Percentiles rank a stretch among this genome's conserved stretches.
Conservation (phyloP, 2,113 vertebrate genomes). For the Leiothrix lutea region DNA sequence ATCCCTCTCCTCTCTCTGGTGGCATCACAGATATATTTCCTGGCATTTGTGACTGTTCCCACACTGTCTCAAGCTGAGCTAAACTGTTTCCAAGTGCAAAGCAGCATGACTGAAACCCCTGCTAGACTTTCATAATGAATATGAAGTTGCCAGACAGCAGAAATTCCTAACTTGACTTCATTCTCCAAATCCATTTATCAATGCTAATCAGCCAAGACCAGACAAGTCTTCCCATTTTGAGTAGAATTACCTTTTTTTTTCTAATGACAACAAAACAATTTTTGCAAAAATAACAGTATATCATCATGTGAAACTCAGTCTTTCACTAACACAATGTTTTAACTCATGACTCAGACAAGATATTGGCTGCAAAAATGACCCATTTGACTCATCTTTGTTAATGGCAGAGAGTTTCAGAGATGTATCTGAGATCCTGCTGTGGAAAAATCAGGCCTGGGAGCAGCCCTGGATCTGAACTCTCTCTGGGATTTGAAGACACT, state of each 20-base stretch:
- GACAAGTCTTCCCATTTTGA: not conserved
- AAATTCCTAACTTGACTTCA: not conserved
- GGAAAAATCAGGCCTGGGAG: not conserved
- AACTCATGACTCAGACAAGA: not conserved
- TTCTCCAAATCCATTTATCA: not conserved
- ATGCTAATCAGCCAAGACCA: not conserved
- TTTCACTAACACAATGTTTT: not conserved
- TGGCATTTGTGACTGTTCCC: not conserved
- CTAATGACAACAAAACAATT: not conserved
- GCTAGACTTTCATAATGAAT: not conserved
- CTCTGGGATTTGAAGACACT: not conserved
- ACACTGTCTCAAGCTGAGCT: not conserved
- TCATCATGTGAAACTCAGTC: not conserved
- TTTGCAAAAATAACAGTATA: not conserved
- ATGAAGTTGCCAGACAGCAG: not conserved
- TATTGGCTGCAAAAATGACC: not conserved
- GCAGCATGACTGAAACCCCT: not conserved
- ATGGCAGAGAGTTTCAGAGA: not conserved
- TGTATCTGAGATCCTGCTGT: not conserved
- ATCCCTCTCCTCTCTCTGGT: not conserved
- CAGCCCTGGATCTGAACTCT: not conserved
- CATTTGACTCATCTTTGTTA: not conserved
- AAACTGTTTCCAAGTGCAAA: constrained; percentile 15
- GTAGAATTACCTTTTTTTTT: not conserved
- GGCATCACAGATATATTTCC: not conserved